Evolutionary conservation across 2,113 vertebrate genomes (phyloP).

Genomic region (Atractosteus spatula): DNA sequence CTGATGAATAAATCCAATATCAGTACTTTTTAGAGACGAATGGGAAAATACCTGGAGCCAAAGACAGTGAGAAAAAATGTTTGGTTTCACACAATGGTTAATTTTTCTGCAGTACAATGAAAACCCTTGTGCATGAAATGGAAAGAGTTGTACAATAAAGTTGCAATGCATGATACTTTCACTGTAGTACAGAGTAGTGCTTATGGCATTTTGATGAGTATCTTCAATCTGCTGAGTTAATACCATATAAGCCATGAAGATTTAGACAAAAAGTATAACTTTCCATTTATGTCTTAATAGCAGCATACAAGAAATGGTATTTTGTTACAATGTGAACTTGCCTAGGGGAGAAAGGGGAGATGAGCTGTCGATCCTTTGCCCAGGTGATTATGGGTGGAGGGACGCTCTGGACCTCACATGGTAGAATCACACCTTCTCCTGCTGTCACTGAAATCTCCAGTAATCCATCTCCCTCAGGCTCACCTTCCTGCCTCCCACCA

Average conservation of each 20-base stretch:
- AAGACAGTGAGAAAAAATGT: background rate
- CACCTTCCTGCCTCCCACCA: slow-evolving; percentile 47
- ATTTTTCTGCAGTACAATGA: background rate
- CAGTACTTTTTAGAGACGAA: slow-evolving; percentile 7
- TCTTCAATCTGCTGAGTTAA: too few relatives aligned
- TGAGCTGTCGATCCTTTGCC: slow-evolving; percentile 86
- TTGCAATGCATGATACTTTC: background rate
- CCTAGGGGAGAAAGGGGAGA: slow-evolving; percentile 92
- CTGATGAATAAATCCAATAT: slow-evolving; percentile 14
- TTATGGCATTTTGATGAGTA: too few relatives aligned
- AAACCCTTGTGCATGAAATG: background rate
- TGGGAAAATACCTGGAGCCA: slow-evolving; percentile 6
- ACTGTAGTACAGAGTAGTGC: too few relatives aligned
- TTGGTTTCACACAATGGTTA: background rate
- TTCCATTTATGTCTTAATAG: too few relatives aligned
- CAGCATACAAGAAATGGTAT: too few relatives aligned
- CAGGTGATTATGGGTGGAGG: slow-evolving; percentile 88
- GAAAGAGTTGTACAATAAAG: background rate
- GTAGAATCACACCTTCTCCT: slow-evolving; percentile 79
- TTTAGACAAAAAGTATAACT: too few relatives aligned
- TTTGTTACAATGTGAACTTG: slow-evolving; percentile 40
- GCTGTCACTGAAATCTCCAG: slow-evolving; percentile 73
- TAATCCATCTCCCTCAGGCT: slow-evolving; percentile 46
- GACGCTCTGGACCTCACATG: slow-evolving; percentile 85
- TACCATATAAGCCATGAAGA: too few relatives aligned